Evolutionary conservation across 2,888 invertebrate genomes (phyloP), one percentile per base, ranked within the genome.

Genomic region (Zaprionus lineosus): DNA sequence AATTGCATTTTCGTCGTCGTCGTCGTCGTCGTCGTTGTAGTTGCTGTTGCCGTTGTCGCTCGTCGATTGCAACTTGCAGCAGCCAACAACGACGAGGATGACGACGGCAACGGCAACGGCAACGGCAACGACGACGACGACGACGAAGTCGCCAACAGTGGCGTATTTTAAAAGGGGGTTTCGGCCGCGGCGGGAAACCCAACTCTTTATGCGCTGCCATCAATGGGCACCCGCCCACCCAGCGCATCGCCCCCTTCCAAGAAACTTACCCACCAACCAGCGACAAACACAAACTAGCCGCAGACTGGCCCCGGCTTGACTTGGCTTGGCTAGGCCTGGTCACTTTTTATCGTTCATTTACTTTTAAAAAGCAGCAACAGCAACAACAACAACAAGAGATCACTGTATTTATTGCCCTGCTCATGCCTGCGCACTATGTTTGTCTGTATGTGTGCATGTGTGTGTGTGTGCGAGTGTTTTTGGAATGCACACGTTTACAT

Each of bases 261-360:
- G 2, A 15, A 14, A 14, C 51, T 19, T 37, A 21, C 16, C 40
- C 16, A 5, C 34, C 19, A 29, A 34, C 18, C 16, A 34, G 26
- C 18, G 18, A 37, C 48, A 39, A n/a, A 39, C 58, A 36, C 26
- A 51, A 51, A 62, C 64, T 55, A 56, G 41, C 48, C 40, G 28
- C 60, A 26, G 15, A 37, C 59, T 36, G 21, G 46, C 41, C 47
- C 47, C 56, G 36, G 52, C 69, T 62, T 33, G 71, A 40, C 40
- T 56, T 69, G 53, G 58, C 58, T 51, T 63, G 74, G 40, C 74
- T 71, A 64, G 52, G 71, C 65, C 71, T 66, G 75, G 58, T 70
- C 78, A 75, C 83, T 83, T 83, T 78, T 78, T 78, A 78, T 78
- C 78, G 78, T 84, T 79, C 85, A 84, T 78, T 78, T 78, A 84